Percentiles rank a stretch among this genome's conserved stretches.
phyloP scores from a whole-genome alignment of 92 coral and sea anemone genomes.

The Zoanthus sociatus region DNA sequence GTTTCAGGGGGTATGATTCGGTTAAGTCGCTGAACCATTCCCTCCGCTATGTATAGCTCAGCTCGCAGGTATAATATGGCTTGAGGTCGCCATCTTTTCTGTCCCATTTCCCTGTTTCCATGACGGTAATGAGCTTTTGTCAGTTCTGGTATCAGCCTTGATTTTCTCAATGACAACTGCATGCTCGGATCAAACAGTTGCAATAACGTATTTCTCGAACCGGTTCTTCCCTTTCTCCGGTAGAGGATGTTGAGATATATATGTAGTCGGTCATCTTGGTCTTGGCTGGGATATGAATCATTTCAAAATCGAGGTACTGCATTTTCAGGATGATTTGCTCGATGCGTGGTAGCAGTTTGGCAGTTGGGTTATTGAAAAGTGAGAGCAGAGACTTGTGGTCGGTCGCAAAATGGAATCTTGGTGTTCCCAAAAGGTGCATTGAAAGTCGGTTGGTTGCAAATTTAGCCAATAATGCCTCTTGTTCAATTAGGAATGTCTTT shows the following conservation, averaged over 20 bases:
- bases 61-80: constrained; percentile 61
- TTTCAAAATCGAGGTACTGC: constrained; percentile 64
- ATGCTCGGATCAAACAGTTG: constrained; percentile 58
- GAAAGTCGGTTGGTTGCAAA: constrained; percentile 58
- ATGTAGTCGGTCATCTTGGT: constrained; percentile 62
- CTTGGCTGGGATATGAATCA: constrained; percentile 64
- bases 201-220: constrained; percentile 54
- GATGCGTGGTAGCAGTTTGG: constrained; percentile 37
- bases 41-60: constrained; percentile 63
- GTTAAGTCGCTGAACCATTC: constrained; percentile 57
- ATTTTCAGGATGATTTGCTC: neutral
- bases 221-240: constrained; percentile 49
- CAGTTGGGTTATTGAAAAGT: neutral
- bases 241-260: constrained; percentile 51
- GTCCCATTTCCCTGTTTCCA: constrained; percentile 5
- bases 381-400: neutral
- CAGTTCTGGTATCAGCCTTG: constrained; percentile 44
- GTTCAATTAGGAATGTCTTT: constrained; percentile 49
- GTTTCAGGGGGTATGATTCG: constrained; percentile 66
- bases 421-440: constrained; percentile 54
- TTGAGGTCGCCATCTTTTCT: constrained; percentile 29
- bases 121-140: constrained; percentile 28
- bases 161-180: constrained; percentile 64
- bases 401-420: neutral
- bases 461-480: constrained; percentile 29